Evolutionary conservation across 1,140 invertebrate genomes (phyloP), one percentile per base, ranked within the genome.

Genomic region (Trialeurodes vaporariorum): DNA sequence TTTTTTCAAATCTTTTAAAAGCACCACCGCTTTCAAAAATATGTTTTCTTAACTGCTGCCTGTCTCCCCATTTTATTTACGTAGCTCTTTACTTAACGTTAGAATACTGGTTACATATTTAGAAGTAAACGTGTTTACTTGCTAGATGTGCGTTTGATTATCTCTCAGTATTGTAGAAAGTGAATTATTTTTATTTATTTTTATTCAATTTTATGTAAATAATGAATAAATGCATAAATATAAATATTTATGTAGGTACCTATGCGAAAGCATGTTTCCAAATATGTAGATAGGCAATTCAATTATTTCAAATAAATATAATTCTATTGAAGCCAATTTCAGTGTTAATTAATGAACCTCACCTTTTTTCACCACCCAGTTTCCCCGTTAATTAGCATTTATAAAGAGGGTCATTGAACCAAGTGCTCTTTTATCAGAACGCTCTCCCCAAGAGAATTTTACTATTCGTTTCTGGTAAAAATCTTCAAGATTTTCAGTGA

Each of bases 121-220:
- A 49, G 17, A 5, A 49, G 34, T 17, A 49, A 49, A 49, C 17
- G 34, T 49, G 5, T 49, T 49, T 49, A 49, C 34, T 49, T 49
- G 17, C 34, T 49, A 49, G 34, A 49, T 49, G 5, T 49, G 34
- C 17, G 17, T 49, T 17, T 9, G 34, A 5, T 49, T 49, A 49
- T 49, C 34, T 49, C 34, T 49, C 34, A 9, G 17, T 49, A 49
- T 49, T 49, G 34, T 49, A 49, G 5, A 49, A 17, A 49, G 34
- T 49, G 34, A 49, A 49, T 49, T 49, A 49, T 49, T 49, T 49
- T 49, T 49, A 49, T 49, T 49, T 49, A 49, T 49, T 49, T 49
- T 49, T 49, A 49, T 49, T 49, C 34, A 49, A 49, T 49, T 49
- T 49, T 49, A 49, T 49, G 34, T 49, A 49, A 49, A 49, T 49